phyloP scores from a whole-genome alignment of 2,888 invertebrate species.

The Caenorhabditis doughertyi region DNA sequence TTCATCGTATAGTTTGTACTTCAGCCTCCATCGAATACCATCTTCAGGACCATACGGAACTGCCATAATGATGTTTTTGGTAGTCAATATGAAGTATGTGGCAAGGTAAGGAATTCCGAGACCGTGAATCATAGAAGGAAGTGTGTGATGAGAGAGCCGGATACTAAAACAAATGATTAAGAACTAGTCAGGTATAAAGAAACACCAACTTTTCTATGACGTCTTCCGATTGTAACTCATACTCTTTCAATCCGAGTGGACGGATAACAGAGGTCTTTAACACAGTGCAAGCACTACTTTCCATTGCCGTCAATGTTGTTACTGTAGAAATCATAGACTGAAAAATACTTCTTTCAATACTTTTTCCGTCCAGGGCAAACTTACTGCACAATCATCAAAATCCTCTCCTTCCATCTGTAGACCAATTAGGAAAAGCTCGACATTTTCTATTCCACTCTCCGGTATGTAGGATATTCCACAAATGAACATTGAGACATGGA shows the following conservation, averaged over 20 bases:
- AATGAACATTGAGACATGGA: conserved; percentile 70
- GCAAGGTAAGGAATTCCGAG: conserved; percentile 72
- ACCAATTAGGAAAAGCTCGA: conserved; percentile 78
- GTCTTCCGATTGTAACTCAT: conserved; percentile 66
- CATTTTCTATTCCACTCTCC: conserved; percentile 62
- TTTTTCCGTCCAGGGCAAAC: background rate
- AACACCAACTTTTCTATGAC: conserved; percentile 48
- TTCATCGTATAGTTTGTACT: conserved; percentile 76
- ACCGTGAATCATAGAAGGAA: conserved; percentile 68
- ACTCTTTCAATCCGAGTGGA: conserved; percentile 66
- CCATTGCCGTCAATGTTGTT: conserved; percentile 56
- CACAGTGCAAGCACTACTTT: conserved; percentile 44
- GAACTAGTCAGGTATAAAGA: background rate
- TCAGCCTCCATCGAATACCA: conserved; percentile 78
- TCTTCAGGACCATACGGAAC: conserved; percentile 79
- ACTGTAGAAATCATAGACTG: conserved; percentile 66
- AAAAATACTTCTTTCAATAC: conserved; percentile 1
- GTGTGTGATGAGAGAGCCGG: conserved; percentile 41
- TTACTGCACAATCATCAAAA: conserved; percentile 69
- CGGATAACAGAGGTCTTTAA: conserved; percentile 67
- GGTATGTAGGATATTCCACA: conserved; percentile 77
- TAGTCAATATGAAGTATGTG: conserved; percentile 77
- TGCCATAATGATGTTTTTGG: conserved; percentile 78
- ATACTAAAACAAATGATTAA: conserved; percentile 46
- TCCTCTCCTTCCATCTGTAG: conserved; percentile 71